Evolutionary conservation across 2,888 invertebrate species (phyloP), one percentile per base, ranked within the genome.

Genomic region (Sylvicola cinctus): DNA sequence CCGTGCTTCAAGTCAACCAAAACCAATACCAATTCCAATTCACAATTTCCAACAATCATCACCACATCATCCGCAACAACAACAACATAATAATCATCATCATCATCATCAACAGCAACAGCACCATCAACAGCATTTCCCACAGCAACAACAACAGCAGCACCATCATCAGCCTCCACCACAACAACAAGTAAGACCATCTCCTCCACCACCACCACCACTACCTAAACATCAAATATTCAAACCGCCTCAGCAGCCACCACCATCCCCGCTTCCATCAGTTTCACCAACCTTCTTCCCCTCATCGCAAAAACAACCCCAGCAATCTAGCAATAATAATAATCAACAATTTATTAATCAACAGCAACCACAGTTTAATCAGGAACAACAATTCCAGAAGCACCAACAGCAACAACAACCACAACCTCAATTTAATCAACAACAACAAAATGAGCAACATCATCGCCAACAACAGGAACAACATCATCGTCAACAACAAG

Each of bases 31-130:
- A 38, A 47, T 57, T 25, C 50, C 55, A 29, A 33, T 43, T 11
- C 46, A 45, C 13, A 57, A 54, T 40, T 58, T 62, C 39, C 62
- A 62, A 39, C 62, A 62, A 44, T 60, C 57, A 42, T 65, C 65
- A 16, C 44, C 65, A 16, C 44, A 60, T 17, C 31, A 54, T 8
- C n/a, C n/a, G n/a, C n/a, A n/a, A n/a, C 7, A 38, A 38, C 32
- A 36, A 35, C 26, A 25, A 32, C 13, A 31, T 5, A 28, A 45
- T 15, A 46, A 47, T 20, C 50, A 51, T 38, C 49, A 48, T 35
- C 38, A 56, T 54, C 32, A 45, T 50, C 33, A 55, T 47, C 38
- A 55, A 54, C 33, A 45, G 49, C 34, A 55, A 49, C 44, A 58
- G 48, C 38, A 34, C 14, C 44, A 49, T 14, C 40, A 48, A 29